Evolutionary conservation across 2,113 vertebrate species (phyloP).

Genomic region (Melanerpes formicivorus): DNA sequence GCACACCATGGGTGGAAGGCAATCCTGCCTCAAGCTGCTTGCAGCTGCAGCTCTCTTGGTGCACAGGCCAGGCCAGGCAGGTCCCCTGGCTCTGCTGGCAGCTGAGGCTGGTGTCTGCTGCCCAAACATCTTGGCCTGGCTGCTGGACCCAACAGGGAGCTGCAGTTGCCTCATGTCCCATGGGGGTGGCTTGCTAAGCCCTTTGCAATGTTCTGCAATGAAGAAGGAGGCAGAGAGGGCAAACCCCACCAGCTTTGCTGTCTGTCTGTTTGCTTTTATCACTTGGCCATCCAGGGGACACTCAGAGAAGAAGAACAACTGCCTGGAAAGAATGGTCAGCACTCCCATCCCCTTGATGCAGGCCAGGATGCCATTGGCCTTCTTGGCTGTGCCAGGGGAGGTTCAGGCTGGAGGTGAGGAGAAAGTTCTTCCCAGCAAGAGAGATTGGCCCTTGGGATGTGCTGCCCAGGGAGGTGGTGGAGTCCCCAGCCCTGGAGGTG

Average conservation of each 20-base stretch:
- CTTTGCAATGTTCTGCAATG: neutral
- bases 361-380: too few species aligned
- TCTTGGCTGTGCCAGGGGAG: too few species aligned
- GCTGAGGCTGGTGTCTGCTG: neutral
- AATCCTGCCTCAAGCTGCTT: neutral
- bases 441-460: too few species aligned
- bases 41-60: neutral
- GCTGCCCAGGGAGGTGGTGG: too few species aligned
- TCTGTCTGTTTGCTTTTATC: neutral
- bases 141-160: neutral
- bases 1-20: neutral
- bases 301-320: neutral
- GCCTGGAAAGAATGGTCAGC: neutral
- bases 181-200: neutral
- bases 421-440: too few species aligned
- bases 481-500: too few species aligned
- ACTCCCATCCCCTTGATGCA: neutral
- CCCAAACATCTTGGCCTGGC: neutral
- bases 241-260: neutral
- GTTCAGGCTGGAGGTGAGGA: too few species aligned
- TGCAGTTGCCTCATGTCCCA: accelerated
- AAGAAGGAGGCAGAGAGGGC: neutral
- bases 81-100: neutral
- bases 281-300: neutral
- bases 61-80: neutral